Conservation (phyloP, 2,113 vertebrate species). For the Aspidoscelis tigris region DNA sequence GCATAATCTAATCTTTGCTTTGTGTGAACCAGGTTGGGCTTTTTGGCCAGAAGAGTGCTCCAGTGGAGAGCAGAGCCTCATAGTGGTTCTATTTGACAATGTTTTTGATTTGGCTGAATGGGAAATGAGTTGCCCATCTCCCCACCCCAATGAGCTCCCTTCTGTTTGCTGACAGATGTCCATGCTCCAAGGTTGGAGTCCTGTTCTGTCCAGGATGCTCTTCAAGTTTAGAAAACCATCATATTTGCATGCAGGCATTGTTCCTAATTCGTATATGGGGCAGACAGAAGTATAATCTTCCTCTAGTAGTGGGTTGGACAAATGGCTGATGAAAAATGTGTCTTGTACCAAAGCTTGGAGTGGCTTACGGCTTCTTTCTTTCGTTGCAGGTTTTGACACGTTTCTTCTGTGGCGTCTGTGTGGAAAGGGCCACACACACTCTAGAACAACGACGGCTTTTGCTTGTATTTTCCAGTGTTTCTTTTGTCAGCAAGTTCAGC, state of each 20-base stretch:
- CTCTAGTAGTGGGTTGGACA: too few species aligned
- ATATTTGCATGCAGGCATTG: not conserved
- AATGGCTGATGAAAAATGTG: constrained; percentile 23
- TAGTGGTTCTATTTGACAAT: not conserved
- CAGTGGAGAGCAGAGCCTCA: not conserved
- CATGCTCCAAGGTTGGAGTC: not conserved
- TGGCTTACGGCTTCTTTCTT: constrained; percentile 37
- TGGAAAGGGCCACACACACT: constrained; percentile 93
- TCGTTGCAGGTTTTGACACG: constrained; percentile 81
- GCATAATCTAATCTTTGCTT: too few species aligned
- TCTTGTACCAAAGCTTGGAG: not conserved
- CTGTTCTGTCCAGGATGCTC: not conserved
- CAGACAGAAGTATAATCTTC: not conserved
- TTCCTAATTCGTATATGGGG: too few species aligned
- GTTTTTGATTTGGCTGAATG: not conserved
- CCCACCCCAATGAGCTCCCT: not conserved
- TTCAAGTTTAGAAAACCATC: not conserved
- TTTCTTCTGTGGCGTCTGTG: constrained; percentile 88
- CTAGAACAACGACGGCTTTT: constrained; percentile 94
- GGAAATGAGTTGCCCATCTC: not conserved
- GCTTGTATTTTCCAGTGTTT: constrained; percentile 94
- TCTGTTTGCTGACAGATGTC: not conserved
- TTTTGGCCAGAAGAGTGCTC: not conserved
- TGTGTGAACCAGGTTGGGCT: not conserved
- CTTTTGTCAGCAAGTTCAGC: constrained; percentile 94